Base-by-base conservation (phyloP, 2,888 invertebrate species). In the Macropis europaea region DNA sequence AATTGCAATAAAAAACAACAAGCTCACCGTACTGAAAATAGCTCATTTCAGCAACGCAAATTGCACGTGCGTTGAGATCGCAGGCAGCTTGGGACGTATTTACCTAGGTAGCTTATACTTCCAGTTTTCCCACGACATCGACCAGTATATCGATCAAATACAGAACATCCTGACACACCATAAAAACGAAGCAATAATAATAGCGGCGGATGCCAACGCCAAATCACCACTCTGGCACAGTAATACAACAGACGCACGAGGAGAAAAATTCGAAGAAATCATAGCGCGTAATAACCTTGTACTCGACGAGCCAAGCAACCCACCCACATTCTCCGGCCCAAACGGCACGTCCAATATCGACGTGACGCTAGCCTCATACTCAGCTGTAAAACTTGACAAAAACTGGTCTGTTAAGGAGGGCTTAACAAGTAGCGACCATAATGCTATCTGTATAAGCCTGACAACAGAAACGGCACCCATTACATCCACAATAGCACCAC, bases 351-450 rank as follows among this genome's bases (percentile, higher is more conserved):
- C 54, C 2, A 19, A 30, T 13, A 54, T 54, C 19, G 54, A 54
- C n/a, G 30, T 54, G 11, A 54, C 54, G 0, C 11, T 54, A 2
- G 42, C 30, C 6, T 2, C 40, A 0, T n/a, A 19, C 3, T 0
- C 1, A n/a, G 7, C 42, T 2, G n/a, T n/a, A 2, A 2, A 2
- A 0, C 7, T 11, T 0, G 6, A 42, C 1, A 17, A 2, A 5
- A 9, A 30, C 1, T 54, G 54, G 54, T 1, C 2, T 0, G 54
- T 54, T 0, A 30, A 2, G 2, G 42, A 42, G n/a, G 42, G 13
- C 19, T 11, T 9, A 5, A 54, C 54, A 0, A n/a, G 42, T 2
- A 54, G 54, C 17, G 54, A 54, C 22, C 56, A 56, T 13, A 43
- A 43, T 1, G 24, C 5, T 0, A 32, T 45, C 24, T 4, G 0